Conservation (phyloP, 2,888 invertebrate species). For the Willowsia nigromaculata region DNA sequence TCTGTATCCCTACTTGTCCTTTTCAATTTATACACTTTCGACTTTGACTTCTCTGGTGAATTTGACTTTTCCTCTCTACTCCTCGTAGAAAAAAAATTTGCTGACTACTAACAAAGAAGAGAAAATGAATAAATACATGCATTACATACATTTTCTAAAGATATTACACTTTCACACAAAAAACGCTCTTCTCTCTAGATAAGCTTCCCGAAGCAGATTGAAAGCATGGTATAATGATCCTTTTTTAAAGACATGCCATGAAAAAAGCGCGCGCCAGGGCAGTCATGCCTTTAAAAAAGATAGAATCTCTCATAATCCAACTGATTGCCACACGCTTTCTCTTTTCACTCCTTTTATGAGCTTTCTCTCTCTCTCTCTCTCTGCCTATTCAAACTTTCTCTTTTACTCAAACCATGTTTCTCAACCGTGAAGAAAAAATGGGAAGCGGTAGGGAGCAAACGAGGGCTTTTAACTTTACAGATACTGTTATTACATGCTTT, state of each 20-base stretch:
- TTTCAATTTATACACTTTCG: conserved; percentile 19
- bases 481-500: conserved; percentile 35
- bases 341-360: conserved; percentile 27
- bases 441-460: background rate
- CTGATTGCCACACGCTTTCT: conserved; percentile 26
- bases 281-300: background rate
- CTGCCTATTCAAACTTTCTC: conserved; percentile 8
- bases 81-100: background rate
- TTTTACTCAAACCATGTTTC: background rate
- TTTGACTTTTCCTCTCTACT: background rate
- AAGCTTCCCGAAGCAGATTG: background rate
- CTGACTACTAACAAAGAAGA: background rate
- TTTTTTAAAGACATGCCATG: conserved; percentile 15
- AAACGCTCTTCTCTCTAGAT: background rate
- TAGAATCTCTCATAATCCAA: conserved; percentile 27
- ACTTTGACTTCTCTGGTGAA: no score
- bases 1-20: background rate
- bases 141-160: background rate
- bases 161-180: no score
- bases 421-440: background rate
- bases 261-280: background rate
- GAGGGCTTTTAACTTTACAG: conserved; percentile 33
- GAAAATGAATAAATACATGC: background rate
- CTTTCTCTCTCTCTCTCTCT: background rate
- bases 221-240: conserved; percentile 15